Percentiles rank a stretch among this genome's conserved stretches.
Conservation (phyloP, 1,140 invertebrate genomes). For the Brachionus asplanchnoidis region DNA sequence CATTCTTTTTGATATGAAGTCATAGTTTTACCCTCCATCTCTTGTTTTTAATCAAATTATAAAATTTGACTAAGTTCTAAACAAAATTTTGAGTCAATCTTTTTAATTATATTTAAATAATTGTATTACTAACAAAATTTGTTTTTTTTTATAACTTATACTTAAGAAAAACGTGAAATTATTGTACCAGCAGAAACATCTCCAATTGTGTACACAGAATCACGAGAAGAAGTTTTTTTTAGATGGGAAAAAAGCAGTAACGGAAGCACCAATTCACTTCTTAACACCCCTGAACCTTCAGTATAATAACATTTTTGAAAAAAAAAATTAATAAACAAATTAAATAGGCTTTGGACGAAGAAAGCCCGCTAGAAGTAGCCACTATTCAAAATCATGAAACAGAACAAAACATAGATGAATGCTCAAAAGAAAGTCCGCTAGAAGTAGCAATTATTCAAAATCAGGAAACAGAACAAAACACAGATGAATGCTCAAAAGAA, state of each 20-base stretch:
- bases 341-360: background rate
- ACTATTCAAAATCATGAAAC: background rate
- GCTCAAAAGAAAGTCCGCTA: no score
- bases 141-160: background rate
- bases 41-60: no score
- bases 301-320: background rate
- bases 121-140: no score
- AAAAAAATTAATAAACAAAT: background rate
- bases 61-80: background rate
- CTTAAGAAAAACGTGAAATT: background rate
- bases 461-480: background rate
- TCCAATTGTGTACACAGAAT: background rate
- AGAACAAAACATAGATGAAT: background rate
- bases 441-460: background rate
- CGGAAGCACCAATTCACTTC: background rate
- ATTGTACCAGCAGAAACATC: background rate
- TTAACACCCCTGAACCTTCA: background rate
- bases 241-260: conserved; percentile 18
- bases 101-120: no score
- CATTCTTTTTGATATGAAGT: no score
- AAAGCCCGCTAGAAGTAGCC: background rate
- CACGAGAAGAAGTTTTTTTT: background rate
- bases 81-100: background rate
- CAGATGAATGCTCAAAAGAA: background rate
- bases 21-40: no score